Percentiles rank a stretch among this genome's conserved stretches.
phyloP scores from a whole-genome alignment of 2,797 vertebrate species.

The Synanceia verrucosa region DNA sequence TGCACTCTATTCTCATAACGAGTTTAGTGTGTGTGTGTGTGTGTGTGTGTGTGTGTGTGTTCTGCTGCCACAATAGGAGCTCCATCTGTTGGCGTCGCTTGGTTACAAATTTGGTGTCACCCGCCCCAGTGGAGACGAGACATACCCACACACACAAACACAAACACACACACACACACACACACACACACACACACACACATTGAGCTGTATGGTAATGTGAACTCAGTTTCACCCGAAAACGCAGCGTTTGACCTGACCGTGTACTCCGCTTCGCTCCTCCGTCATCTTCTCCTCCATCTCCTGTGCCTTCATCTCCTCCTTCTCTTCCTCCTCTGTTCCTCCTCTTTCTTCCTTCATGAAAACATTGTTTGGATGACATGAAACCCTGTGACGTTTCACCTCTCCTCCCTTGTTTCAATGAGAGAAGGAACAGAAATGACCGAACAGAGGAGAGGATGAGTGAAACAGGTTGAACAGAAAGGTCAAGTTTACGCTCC shows the following conservation, averaged over 20 bases:
- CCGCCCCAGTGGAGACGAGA: slow-evolving; percentile 60
- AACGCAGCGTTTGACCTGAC: slow-evolving; percentile 89
- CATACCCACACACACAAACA: slow-evolving; percentile 24
- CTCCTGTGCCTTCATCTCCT: slow-evolving; percentile 12
- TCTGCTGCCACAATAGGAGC: slow-evolving; percentile 74
- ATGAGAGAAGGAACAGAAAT: no score
- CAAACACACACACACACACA: slow-evolving; percentile 8
- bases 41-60: background rate
- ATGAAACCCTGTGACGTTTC: slow-evolving; percentile 10
- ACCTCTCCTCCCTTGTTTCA: background rate
- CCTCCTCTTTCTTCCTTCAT: background rate
- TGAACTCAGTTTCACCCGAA: slow-evolving; percentile 96
- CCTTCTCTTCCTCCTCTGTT: background rate
- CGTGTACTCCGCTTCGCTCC: slow-evolving; percentile 79
- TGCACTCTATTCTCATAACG: slow-evolving; percentile 54
- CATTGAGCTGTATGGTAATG: slow-evolving; percentile 90
- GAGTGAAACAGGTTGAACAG: no score
- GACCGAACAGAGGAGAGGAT: background rate
- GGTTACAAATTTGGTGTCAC: slow-evolving; percentile 83
- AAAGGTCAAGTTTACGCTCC: slow-evolving; percentile 28
- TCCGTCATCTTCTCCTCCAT: background rate
- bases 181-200: slow-evolving; percentile 23
- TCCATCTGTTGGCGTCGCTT: slow-evolving; percentile 83
- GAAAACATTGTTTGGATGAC: slow-evolving; percentile 77
- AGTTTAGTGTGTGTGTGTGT: slow-evolving; percentile 6